Base-by-base conservation (phyloP, 2,797 vertebrate genomes). In the Vespertilio murinus region DNA sequence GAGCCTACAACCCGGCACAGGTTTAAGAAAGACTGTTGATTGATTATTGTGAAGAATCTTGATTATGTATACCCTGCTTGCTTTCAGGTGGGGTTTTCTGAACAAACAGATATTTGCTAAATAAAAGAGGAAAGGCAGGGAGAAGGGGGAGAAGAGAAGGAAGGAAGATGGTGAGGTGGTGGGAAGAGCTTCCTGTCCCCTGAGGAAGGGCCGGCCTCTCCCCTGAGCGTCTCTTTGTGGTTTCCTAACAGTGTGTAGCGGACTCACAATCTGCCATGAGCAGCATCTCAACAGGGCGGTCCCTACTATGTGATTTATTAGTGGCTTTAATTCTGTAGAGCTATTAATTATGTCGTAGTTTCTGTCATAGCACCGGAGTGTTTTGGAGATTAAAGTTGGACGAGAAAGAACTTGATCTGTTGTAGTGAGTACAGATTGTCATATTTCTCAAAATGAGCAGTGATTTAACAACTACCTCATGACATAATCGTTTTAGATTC, bases 81-180 rank as follows among this genome's bases (percentile, higher is more conserved):
- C 30, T 89, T 95, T 92, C 65, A 45, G 35, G 61, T 5, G 74
- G 74, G 61, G 40, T 86, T 88, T 93, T 79, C 56, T 71, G 52
- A 90, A 88, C 84, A 91, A 75, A 81, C 64, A 65, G 78, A 42
- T 90, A 65, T 90, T 82, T 77, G 61, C 56, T 86, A 69, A 78
- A 70, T 75, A 70, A 65, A 81, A 47, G 45, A 89, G 45, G 64
- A 77, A 81, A 90, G 40, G 88, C 83, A 81, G 30, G 64, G 47
- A 52, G 82, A 64, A 80, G 23, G 30, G 30, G 35, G 17, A 40
- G 47, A 74, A 18, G 28, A 86, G 42, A 77, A 40, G 12, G 18
- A 75, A 6, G n/a, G 77, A 73, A 74, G 18, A 14, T n/a, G 33
- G 0, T 20, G 81, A 10, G 22, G 33, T 82, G 6, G 3, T 28